Evolutionary conservation across 2,888 invertebrate species (phyloP), one percentile per base, ranked within the genome.

Genomic region (Molorchus minor): DNA sequence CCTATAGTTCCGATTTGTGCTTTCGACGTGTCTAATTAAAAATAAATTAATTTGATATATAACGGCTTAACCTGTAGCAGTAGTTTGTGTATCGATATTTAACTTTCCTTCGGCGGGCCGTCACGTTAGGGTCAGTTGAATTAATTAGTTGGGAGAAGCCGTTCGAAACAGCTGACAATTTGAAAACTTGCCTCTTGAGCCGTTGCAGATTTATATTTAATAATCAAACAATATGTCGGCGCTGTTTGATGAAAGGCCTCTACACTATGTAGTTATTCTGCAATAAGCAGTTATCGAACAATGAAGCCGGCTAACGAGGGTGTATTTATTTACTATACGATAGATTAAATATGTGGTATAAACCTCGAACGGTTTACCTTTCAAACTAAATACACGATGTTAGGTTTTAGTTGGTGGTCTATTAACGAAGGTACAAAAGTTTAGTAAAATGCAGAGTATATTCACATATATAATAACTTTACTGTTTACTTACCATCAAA

Each of bases 131-230:
- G 74, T 74, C 75, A 75, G 75, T 73, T 61, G 70, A 70, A 74
- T 74, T 75, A 75, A 75, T 75, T 75, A 75, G 74, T 71, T 63
- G 57, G 63, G 62, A 64, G 71, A 73, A 72, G 72, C 75, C 70
- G 74, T 75, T 75, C 69, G 58, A 72, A 75, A 75, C 75, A 75
- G 75, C 74, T 75, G 75, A 75, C 75, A 75, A 73, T 74, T 70
- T 72, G 73, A 70, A 75, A 75, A 75, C 71, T 75, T 75, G 67
- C 64, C 63, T 52, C 52, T 41, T 61, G 64, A 62, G 58, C 54
- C 56, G 59, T 65, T 64, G 69, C 69, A 69, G 71, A 73, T 74
- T 73, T 72, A 71, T 75, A 74, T 74, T 75, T 73, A 71, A 74
- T 74, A 72, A 72, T 74, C 73, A 71, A 75, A 75, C 73, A 74